Evolutionary conservation across 2,113 vertebrate species (phyloP), one percentile per base, ranked within the genome.

Genomic region (Larimichthys polyactis): DNA sequence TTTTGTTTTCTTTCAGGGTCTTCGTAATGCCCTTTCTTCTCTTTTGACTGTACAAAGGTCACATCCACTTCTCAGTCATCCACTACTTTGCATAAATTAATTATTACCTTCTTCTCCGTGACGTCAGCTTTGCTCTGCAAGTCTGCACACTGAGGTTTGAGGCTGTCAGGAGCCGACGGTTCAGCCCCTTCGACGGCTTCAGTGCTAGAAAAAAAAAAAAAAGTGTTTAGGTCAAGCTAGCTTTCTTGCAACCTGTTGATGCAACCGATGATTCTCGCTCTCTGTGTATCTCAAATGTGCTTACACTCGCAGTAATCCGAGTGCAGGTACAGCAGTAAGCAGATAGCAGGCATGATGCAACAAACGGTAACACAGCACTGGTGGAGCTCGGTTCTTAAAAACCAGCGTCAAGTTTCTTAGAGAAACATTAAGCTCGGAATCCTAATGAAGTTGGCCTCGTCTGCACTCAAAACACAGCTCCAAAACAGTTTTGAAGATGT

Each of bases 101-200:
- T 51, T 90, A 87, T 51, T 90, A 97, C 97, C 93, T 97, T 98
- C 85, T 96, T 97, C 71, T 94, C 79, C 0, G 84, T 90, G 81
- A 96, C 40, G 68, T 95, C 95, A 40, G 86, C 91, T 36, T 76
- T 87, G 66, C 89, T 75, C 0, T 80, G 77, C n/a, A 59, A 55
- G 62, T 90, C 81, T 43, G 70, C 3, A n/a, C 55, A 16, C 67
- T 57, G 70, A 83, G 71, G 48, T 22, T 40, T 68, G 15, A 62
- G 64, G 79, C 32, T 9, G 14, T 90, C 84, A 9, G 83, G 43
- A 57, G 64, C 67, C 59, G 78, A 11, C 0, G 71, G 6, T 72
- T 89, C 86, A 15, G 85, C 54, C 27, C 9, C 71, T 60, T 82
- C 68, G 2, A 57, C 52, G 0, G 14, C 68, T 81, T 90, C 93